Percentiles rank a stretch among this genome's conserved stretches.
Evolutionary conservation across 2,797 vertebrate species (phyloP).

Genomic region (Ibycter americanus): DNA sequence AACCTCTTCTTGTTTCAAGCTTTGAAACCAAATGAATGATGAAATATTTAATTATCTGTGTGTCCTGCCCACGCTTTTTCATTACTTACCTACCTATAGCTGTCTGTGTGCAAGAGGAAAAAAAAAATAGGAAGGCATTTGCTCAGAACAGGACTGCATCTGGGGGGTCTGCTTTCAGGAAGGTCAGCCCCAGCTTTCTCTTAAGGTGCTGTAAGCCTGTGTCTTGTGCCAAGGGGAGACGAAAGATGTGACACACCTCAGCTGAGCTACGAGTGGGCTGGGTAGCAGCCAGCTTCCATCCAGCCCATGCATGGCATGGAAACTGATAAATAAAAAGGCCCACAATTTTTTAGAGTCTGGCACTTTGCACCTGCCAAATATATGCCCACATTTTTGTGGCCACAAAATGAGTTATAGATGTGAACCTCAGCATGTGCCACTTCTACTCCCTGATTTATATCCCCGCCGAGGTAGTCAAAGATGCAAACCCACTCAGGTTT

Average conservation of each 20-base stretch:
- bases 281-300: background rate
- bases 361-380: background rate
- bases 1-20: slow-evolving; percentile 30
- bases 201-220: background rate
- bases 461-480: background rate
- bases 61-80: slow-evolving; percentile 20
- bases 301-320: background rate
- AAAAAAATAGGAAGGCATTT: background rate
- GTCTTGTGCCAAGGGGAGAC: background rate
- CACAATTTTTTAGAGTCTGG: background rate
- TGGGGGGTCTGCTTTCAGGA: background rate
- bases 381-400: background rate
- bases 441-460: background rate
- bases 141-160: background rate
- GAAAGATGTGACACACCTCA: background rate
- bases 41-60: slow-evolving; percentile 56
- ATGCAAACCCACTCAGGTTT: slow-evolving; percentile 1
- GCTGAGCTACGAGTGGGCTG: background rate
- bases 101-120: background rate
- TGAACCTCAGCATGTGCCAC: background rate
- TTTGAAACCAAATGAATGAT: slow-evolving; percentile 66
- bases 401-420: background rate
- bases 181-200: background rate
- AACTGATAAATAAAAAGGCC: background rate
- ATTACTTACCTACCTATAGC: slow-evolving; percentile 14